Evolutionary conservation across 1,140 invertebrate genomes (phyloP).

Genomic region (Caenorhabditis remanei): DNA sequence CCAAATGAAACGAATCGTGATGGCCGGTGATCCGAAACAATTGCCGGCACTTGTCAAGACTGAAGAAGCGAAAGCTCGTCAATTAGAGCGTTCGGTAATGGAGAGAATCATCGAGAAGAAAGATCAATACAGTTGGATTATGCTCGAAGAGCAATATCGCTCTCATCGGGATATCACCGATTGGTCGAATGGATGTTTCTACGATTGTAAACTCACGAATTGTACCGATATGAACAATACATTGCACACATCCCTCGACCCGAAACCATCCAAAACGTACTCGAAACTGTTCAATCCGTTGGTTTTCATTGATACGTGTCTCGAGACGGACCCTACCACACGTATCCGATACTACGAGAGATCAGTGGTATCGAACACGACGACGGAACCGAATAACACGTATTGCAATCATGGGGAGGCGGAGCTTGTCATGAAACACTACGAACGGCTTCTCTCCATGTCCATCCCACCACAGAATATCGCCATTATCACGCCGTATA

Average conservation of each 20-base stretch:
- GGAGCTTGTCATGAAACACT: not conserved
- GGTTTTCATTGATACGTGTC: too few relatives aligned
- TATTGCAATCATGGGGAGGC: not conserved
- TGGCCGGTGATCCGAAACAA: conserved; percentile 20
- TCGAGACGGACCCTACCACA: too few relatives aligned
- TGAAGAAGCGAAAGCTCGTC: not conserved
- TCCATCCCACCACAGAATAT: not conserved
- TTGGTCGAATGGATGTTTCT: not conserved
- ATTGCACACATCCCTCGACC: not conserved
- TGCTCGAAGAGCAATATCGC: too few relatives aligned
- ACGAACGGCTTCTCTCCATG: not conserved
- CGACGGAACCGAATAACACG: too few relatives aligned
- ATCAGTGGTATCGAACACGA: too few relatives aligned
- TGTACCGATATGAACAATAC: not conserved
- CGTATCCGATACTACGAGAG: too few relatives aligned
- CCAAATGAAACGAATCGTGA: not conserved
- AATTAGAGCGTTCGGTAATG: not conserved
- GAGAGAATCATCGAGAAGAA: not conserved
- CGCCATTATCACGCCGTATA: not conserved
- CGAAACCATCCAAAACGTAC: too few relatives aligned
- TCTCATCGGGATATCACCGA: too few relatives aligned
- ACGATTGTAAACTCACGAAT: not conserved
- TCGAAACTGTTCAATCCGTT: too few relatives aligned
- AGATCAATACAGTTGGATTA: not conserved
- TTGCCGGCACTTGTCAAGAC: not conserved